Conservation (phyloP, 1,140 invertebrate genomes). For the Zophobas atratus region DNA sequence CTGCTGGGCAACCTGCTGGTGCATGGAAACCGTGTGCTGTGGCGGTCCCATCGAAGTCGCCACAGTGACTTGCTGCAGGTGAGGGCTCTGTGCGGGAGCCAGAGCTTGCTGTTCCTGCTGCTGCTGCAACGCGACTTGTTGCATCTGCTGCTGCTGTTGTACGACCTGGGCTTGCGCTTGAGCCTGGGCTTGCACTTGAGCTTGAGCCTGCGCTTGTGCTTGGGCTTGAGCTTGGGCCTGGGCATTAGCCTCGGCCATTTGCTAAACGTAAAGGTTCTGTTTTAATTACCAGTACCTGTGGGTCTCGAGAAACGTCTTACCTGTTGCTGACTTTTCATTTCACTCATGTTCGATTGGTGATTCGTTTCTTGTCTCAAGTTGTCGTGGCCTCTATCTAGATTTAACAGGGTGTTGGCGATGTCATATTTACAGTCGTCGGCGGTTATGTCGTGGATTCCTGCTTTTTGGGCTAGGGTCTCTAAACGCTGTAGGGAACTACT, state of each 20-base stretch:
- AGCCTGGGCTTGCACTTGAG: constrained; percentile 65
- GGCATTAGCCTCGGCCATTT: constrained; percentile 61
- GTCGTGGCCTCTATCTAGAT: constrained; percentile 70
- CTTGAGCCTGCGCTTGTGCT: constrained; percentile 61
- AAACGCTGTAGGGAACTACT: constrained; percentile 75
- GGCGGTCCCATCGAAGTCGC: constrained; percentile 69
- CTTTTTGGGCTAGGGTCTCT: constrained; percentile 78
- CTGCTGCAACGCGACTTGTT: constrained; percentile 51
- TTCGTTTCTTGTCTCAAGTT: constrained; percentile 51
- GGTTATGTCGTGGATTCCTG: constrained; percentile 72
- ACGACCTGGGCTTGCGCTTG: constrained; percentile 64
- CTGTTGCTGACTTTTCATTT: constrained; percentile 60
- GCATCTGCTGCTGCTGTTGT: constrained; percentile 66
- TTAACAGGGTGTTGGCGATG: constrained; percentile 73
- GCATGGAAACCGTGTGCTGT: constrained; percentile 67
- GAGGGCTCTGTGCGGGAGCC: constrained; percentile 71
- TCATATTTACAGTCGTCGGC: constrained; percentile 78
- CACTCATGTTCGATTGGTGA: constrained; percentile 56
- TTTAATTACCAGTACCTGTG: constrained; percentile 19
- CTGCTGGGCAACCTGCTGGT: constrained; percentile 64
- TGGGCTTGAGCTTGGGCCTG: constrained; percentile 23
- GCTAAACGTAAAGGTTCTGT: constrained; percentile 44
- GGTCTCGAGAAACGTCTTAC: constrained; percentile 20
- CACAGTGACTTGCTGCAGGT: constrained; percentile 71
- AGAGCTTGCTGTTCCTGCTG: constrained; percentile 67